Evolutionary conservation across 2,888 invertebrate genomes (phyloP), one percentile per base, ranked within the genome.

Genomic region (Brachyopa scutellaris): DNA sequence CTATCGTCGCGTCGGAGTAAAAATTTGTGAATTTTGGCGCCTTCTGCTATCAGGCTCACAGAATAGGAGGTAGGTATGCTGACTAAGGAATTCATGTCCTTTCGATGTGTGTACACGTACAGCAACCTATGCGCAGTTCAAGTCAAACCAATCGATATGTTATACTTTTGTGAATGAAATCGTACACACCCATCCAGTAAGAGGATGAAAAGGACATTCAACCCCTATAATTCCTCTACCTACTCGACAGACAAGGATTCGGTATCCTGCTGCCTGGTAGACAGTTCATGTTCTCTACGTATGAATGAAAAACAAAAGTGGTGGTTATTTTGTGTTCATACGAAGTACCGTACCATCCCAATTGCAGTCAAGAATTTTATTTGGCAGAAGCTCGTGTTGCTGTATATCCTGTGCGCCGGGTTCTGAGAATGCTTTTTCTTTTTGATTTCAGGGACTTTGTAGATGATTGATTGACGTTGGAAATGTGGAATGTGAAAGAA

Each of bases 11-110:
- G 33, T 42, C 11, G 9, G 62, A 55, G 61, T 70, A 77, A 70
- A 84, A 85, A 82, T 84, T 80, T 82, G 79, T 73, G 80, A 85
- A 85, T 84, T 85, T 85, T 85, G 84, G 84, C 84, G 84, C 84
- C 84, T 85, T 82, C 61, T 15, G 13, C n/a, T 62, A 82, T 59
- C 84, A 85, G 84, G 84, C 67, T 57, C 15, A 0, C 83, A 73
- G 57, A 45, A 17, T 13, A 51, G 31, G 2, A 2, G 45, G 13
- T 15, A 64, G 53, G 59, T 8, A 59, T 3, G 40, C 31, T 21
- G 38, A 15, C 33, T 29, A 38, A 23, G 13, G 6, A 33, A 61
- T 26, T 61, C 61, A 47, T 62, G 61, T 61, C 31, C 15, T 21
- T 2, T 21, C 13, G 6, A 17, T 8, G 13, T 8, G 11, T n/a